These are phyloP conservation scores for Pycnomerus fuliginosus DNA, from an alignment of 2,888 invertebrate genomes.

Conservation along the genomic window DNA sequence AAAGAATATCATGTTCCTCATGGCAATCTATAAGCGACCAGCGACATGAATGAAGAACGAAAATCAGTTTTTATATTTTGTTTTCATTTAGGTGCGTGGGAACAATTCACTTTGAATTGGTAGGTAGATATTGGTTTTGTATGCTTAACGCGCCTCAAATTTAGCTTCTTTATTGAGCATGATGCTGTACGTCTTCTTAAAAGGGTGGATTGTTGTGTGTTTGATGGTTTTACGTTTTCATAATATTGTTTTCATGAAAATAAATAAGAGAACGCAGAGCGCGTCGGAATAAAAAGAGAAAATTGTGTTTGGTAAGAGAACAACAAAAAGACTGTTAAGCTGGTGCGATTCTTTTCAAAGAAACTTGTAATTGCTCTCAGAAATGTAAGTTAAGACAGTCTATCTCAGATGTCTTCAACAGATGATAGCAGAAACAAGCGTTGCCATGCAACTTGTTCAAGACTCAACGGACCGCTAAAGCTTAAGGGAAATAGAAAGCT, in stretches of 20 bases:
- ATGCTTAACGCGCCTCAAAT: too few species aligned
- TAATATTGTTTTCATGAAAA: too few species aligned
- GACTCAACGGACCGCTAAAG: constrained; percentile 5
- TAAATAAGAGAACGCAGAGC: too few species aligned
- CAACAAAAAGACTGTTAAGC: constrained; percentile 8
- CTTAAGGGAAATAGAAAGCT: constrained; percentile 1
- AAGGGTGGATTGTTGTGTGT: too few species aligned
- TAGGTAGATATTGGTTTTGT: background rate
- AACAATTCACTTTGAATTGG: constrained; percentile 4
- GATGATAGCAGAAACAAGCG: constrained; percentile 9
- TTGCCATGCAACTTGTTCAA: constrained; percentile 5
- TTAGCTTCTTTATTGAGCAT: too few species aligned
- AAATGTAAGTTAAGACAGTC: constrained; percentile 14
- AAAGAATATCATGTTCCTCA: constrained; percentile 30
- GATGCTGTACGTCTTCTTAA: too few species aligned
- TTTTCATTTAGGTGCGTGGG: constrained; percentile 4
- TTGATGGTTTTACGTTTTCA: too few species aligned
- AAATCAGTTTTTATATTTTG: constrained; percentile 1
- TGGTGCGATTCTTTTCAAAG: constrained; percentile 10
- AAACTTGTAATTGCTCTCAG: constrained; percentile 18
- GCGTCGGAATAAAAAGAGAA: constrained; percentile 4
- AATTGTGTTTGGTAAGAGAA: background rate
- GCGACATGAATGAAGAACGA: constrained; percentile 4
- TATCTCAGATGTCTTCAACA: constrained; percentile 12
- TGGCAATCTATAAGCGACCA: constrained; percentile 26